Evolutionary conservation across 2,113 vertebrate genomes (phyloP).

Genomic region (Cranoglanis bouderius): DNA sequence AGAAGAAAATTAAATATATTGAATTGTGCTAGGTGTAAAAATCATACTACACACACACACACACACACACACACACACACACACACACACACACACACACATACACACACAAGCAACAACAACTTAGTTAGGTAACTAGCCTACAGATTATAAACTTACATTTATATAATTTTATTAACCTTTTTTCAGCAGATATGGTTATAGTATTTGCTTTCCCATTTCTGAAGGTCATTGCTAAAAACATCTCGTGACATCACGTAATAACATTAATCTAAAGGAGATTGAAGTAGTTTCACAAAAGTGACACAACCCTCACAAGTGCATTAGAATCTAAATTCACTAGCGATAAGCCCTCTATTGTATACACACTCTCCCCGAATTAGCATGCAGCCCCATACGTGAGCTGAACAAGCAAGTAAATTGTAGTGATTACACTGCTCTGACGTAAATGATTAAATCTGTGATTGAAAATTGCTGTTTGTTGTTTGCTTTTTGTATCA

Average conservation of each 20-base stretch:
- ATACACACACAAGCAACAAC: not conserved
- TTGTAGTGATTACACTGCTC: not conserved
- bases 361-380: not conserved
- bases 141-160: not conserved
- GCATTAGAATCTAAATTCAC: not conserved
- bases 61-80: too few relatives aligned
- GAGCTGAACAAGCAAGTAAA: not conserved
- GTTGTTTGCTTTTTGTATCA: not conserved
- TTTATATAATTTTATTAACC: not conserved
- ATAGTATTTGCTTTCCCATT: not conserved
- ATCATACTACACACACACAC: too few relatives aligned
- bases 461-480: conserved; percentile 5
- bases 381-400: not conserved
- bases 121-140: not conserved
- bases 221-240: not conserved
- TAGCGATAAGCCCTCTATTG: not conserved
- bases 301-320: not conserved
- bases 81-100: too few relatives aligned
- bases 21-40: too few relatives aligned
- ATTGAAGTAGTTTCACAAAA: not conserved
- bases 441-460: not conserved
- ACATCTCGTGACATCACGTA: too few relatives aligned
- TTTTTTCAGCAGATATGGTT: not conserved
- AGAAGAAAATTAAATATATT: too few relatives aligned
- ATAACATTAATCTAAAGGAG: not conserved